Percentiles rank a stretch among this genome's conserved stretches.
These are phyloP conservation scores for Hyla sarda DNA, from an alignment of 2,113 vertebrate genomes.

Conservation along the genomic window DNA sequence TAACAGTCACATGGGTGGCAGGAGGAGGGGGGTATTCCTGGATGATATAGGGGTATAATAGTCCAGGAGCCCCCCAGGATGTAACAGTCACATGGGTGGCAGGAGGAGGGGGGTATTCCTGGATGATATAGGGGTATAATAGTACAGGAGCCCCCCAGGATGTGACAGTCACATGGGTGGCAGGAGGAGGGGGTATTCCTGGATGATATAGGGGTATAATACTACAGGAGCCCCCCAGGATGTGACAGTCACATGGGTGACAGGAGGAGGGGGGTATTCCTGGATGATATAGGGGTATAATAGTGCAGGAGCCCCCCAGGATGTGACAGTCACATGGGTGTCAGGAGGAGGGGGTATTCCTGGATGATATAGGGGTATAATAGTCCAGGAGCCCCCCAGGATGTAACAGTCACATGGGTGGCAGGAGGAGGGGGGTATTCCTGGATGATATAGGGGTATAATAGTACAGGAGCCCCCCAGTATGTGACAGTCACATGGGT, in stretches of 20 bases:
- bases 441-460: no score
- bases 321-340: not conserved
- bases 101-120: not conserved
- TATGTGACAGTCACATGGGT: no score
- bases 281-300: not conserved
- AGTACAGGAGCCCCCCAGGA: no score
- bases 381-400: not conserved
- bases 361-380: constrained; percentile 14
- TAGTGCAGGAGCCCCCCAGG: constrained; percentile 12
- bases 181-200: not conserved
- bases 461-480: no score
- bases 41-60: not conserved
- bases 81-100: not conserved
- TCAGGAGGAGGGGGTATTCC: not conserved
- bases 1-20: not conserved
- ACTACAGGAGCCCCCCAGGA: no score
- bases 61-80: no score
- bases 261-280: no score
- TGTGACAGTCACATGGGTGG: not conserved
- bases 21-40: not conserved
- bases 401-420: not conserved
- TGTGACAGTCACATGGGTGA: no score
- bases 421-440: no score
- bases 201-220: not conserved
- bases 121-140: not conserved